Evolutionary conservation across 2,888 invertebrate genomes (phyloP), one percentile per base, ranked within the genome.

Genomic region (Magallana nippona): DNA sequence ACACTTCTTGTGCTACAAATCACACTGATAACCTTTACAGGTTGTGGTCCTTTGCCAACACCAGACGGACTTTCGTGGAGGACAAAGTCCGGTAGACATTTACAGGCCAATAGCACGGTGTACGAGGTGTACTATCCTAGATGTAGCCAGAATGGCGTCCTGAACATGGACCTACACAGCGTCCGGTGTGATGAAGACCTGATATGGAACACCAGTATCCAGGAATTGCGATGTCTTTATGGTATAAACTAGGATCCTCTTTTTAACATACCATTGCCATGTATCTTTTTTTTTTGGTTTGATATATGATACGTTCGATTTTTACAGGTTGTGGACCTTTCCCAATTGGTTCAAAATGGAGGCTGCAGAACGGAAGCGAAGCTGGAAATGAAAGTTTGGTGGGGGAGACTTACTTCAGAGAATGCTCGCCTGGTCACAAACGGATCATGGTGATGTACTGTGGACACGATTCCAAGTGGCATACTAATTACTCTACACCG

Each of bases 321-420:
- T 44, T 44, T 13, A 27, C 13, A 63, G 63, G 63, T 11, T 63
- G 63, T 63, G 63, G 63, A 11, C 19, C 19, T 27, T 19, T 63
- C 19, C 63, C 63, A 63, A 22, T n/a, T 27, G 10, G 13, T 10
- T 63, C 19, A 8, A 27, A 63, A n/a, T 63, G 63, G 63, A 63
- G 22, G 13, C 11, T 63, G 63, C 13, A 10, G 63, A 63, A 63
- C n/a, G 63, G 63, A 13, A 11, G 22, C 3, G 11, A 27, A 2
- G 27, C 63, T 63, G 63, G 63, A 27, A 63, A 63, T 22, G 63
- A 63, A 27, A 63, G 63, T 27, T 63, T 63, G 27, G 27, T 19
- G 63, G 63, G 63, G 15, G 13, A 19, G 13, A 22, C 63, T 10
- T 63, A 63, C 15, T 13, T 63, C 27, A 2, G 19, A 0, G 3